phyloP scores from a whole-genome alignment of 92 coral and sea anemone genomes.

The Siderastrea siderea region DNA sequence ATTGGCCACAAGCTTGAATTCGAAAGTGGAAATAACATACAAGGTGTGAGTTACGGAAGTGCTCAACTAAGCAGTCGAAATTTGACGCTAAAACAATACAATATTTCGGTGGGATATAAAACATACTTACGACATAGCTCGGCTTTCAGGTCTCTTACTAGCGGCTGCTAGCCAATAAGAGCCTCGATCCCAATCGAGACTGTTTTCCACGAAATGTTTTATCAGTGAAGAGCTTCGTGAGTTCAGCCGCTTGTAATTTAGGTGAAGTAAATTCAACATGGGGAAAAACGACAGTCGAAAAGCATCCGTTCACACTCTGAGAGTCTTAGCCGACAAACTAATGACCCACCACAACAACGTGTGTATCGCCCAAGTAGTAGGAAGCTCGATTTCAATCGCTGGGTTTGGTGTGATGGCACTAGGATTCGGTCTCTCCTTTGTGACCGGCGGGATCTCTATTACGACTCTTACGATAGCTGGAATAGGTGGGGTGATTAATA shows the following conservation, averaged over 20 bases:
- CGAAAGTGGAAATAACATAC: too few species aligned
- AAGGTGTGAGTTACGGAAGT: too few species aligned
- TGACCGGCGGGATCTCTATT: slow-evolving; percentile 11
- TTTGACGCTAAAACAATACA: too few species aligned
- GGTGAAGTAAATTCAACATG: too few species aligned
- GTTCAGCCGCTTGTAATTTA: too few species aligned
- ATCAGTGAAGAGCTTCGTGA: too few species aligned
- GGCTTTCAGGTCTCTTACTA: not conserved
- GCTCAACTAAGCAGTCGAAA: too few species aligned
- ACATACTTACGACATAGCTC: not conserved
- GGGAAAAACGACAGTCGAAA: not conserved
- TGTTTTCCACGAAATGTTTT: not conserved
- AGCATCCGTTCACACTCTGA: slow-evolving; percentile 6
- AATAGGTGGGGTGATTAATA: slow-evolving; percentile 29
- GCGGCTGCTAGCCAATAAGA: not conserved
- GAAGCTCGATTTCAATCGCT: slow-evolving; percentile 18
- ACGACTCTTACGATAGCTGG: not conserved
- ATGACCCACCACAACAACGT: slow-evolving; percentile 36
- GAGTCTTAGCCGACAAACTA: slow-evolving; percentile 17
- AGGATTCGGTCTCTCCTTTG: slow-evolving; percentile 33
- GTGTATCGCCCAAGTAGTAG: slow-evolving; percentile 23
- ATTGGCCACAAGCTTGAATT: too few species aligned
- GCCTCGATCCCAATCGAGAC: not conserved
- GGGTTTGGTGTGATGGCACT: not conserved
- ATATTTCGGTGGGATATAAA: too few species aligned